A percentile compares a stretch with the other conserved stretches of the same genome.
Conservation (phyloP, 2,797 vertebrate species). For the Synanceia verrucosa region DNA sequence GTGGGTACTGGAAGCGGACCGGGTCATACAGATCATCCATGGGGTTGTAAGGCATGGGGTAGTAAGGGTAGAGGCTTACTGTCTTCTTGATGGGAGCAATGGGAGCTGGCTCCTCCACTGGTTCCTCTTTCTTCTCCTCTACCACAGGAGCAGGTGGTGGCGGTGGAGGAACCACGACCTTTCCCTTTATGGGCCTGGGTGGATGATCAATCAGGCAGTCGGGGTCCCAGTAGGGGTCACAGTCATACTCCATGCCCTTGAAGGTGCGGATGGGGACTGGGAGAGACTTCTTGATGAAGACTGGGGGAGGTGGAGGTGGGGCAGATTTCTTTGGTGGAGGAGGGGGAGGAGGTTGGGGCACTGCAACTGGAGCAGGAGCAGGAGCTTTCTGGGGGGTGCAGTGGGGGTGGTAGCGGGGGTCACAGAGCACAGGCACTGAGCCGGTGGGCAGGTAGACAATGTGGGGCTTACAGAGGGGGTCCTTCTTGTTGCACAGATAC, state of each 20-base stretch:
- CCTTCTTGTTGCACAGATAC: constrained; percentile 81
- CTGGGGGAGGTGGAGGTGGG: constrained; percentile 32
- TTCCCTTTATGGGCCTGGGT: constrained; percentile 75
- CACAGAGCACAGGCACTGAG: constrained; percentile 80
- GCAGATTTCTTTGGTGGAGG: constrained; percentile 58
- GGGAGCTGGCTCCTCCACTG: constrained; percentile 54
- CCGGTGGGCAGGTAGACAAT: constrained; percentile 83
- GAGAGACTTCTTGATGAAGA: constrained; percentile 71
- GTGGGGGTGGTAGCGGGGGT: constrained; percentile 82
- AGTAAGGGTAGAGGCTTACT: constrained; percentile 49
- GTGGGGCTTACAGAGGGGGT: constrained; percentile 84
- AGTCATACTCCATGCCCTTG: constrained; percentile 85
- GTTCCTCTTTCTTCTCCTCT: constrained; percentile 63
- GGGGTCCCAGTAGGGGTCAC: constrained; percentile 87
- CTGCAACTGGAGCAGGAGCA: constrained; percentile 20
- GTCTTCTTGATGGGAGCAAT: constrained; percentile 70
- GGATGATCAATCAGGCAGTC: constrained; percentile 84
- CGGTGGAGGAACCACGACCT: constrained; percentile 46
- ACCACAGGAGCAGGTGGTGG: constrained; percentile 51
- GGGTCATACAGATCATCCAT: constrained; percentile 82
- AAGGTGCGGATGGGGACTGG: constrained; percentile 64
- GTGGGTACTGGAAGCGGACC: constrained; percentile 76
- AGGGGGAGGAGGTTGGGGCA: constrained; percentile 46
- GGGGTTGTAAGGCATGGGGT: constrained; percentile 68
- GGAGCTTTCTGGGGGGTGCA: constrained; percentile 75